A percentile compares a stretch with the other conserved stretches of the same genome.
Evolutionary conservation across 30 jellyfish, hydroid and myxozoan species (phyloP).

Genomic region (Mastigias papua): DNA sequence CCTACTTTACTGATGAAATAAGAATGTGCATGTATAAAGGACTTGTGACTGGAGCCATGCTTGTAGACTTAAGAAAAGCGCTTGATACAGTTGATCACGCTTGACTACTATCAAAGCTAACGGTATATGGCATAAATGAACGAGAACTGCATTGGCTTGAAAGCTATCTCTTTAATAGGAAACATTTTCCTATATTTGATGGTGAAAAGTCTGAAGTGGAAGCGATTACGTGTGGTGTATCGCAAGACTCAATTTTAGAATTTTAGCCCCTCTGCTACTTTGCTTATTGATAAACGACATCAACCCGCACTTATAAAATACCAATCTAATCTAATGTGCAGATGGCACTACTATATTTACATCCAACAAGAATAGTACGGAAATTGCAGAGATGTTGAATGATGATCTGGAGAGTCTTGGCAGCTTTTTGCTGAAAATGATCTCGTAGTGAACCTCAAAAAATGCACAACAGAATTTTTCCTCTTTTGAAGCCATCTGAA

Average conservation of each 20-base stretch:
- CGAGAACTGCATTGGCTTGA: slow-evolving; percentile 29
- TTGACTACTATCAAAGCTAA: slow-evolving; percentile 32
- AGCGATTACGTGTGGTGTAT: slow-evolving; percentile 18
- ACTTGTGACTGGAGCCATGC: slow-evolving; percentile 32
- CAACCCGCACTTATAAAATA: slow-evolving; percentile 11
- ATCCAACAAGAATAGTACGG: too few relatives aligned
- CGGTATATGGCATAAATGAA: slow-evolving; percentile 32
- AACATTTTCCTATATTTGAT: too few relatives aligned
- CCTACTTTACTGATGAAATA: slow-evolving; percentile 31
- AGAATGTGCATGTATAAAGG: slow-evolving; percentile 35
- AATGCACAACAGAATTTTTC: slow-evolving; percentile 21
- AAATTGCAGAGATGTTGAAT: slow-evolving; percentile 9
- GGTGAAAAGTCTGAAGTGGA: slow-evolving; percentile 10
- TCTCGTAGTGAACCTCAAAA: too few relatives aligned
- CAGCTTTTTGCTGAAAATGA: slow-evolving; percentile 27
- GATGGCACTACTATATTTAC: too few relatives aligned
- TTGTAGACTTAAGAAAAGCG: slow-evolving; percentile 24
- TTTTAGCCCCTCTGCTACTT: too few relatives aligned
- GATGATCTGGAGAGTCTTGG: slow-evolving; percentile 27
- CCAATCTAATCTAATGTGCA: slow-evolving; percentile 7
- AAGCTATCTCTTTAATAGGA: too few relatives aligned
- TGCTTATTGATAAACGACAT: too few relatives aligned
- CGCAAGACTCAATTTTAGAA: too few relatives aligned
- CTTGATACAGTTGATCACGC: slow-evolving; percentile 37
- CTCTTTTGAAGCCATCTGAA: too few relatives aligned